Percentiles rank a stretch among this genome's conserved stretches.
These are phyloP conservation scores for Meloidogyne chitwoodi DNA, from an alignment of 1,140 invertebrate species.

Conservation along the genomic window DNA sequence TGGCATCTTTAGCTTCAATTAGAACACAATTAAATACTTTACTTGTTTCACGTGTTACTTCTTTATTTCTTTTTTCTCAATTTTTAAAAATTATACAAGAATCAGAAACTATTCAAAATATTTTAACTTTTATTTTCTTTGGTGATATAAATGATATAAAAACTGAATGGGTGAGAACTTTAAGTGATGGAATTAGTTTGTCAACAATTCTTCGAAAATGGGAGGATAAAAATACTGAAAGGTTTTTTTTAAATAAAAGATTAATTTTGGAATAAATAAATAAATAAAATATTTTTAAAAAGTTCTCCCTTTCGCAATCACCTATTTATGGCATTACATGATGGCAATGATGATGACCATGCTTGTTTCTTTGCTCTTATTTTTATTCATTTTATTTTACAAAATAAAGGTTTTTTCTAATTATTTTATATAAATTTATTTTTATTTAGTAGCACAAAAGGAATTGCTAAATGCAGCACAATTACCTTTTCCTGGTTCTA, in stretches of 20 bases:
- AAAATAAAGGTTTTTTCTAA: constrained; percentile 76
- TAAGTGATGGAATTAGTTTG: constrained; percentile 14
- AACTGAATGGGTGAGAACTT: constrained; percentile 49
- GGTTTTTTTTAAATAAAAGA: too few relatives aligned
- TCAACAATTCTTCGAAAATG: constrained; percentile 1
- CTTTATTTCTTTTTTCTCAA: constrained; percentile 52
- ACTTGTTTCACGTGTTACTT: constrained; percentile 47
- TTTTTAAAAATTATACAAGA: constrained; percentile 51
- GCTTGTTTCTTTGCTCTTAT: constrained; percentile 83
- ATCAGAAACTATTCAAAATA: constrained; percentile 40
- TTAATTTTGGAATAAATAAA: too few relatives aligned
- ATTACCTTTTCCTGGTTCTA: constrained; percentile 38
- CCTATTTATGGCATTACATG: constrained; percentile 67
- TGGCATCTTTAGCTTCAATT: constrained; percentile 63
- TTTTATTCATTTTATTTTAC: constrained; percentile 83
- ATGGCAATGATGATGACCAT: constrained; percentile 82
- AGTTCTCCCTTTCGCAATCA: constrained; percentile 34
- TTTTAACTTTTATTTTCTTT: constrained; percentile 51
- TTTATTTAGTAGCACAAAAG: constrained; percentile 30
- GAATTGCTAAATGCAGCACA: constrained; percentile 46
- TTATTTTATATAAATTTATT: constrained; percentile 2
- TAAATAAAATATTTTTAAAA: constrained; percentile 66
- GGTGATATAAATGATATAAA: constrained; percentile 52
- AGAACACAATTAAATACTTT: constrained; percentile 25
- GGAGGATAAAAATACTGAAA: constrained; percentile 15